phyloP scores from a whole-genome alignment of 1,140 invertebrate species.

The Drosophila nikananu region DNA sequence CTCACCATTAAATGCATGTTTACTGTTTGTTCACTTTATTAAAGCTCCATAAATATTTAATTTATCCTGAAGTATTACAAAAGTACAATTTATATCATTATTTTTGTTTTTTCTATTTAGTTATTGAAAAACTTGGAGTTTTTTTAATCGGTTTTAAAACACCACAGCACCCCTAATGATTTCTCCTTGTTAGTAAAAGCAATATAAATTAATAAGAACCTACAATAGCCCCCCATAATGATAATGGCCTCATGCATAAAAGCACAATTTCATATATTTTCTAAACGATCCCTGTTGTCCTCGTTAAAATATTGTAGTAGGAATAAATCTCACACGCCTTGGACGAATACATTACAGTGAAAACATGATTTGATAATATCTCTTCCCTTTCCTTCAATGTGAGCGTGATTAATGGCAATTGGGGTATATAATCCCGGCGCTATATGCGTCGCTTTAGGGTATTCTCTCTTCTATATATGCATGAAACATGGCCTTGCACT shows the following conservation, averaged over 20 bases:
- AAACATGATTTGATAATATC: slow-evolving; percentile 19
- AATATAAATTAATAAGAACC: background rate
- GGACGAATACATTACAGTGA: slow-evolving; percentile 8
- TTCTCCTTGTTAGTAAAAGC: background rate
- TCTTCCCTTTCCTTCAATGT: slow-evolving; percentile 1
- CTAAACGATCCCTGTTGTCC: slow-evolving; percentile 15
- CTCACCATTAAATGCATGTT: background rate
- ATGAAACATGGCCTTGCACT: slow-evolving; percentile 13
- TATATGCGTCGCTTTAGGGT: slow-evolving; percentile 21
- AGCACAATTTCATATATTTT: background rate
- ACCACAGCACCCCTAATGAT: background rate
- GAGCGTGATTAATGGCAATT: slow-evolving; percentile 18
- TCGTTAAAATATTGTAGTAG: slow-evolving; percentile 1
- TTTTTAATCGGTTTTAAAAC: background rate
- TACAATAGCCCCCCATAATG: background rate
- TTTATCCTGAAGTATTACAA: background rate
- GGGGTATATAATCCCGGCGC: slow-evolving; percentile 12
- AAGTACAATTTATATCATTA: background rate
- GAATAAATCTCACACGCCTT: slow-evolving; percentile 13
- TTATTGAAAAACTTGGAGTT: too few species aligned
- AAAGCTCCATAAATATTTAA: background rate
- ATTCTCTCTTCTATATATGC: background rate
- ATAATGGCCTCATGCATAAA: slow-evolving; percentile 10
- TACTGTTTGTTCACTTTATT: background rate
- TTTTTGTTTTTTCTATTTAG: too few species aligned